phyloP scores from a whole-genome alignment of 2,113 vertebrate species.

The Gobius niger region DNA sequence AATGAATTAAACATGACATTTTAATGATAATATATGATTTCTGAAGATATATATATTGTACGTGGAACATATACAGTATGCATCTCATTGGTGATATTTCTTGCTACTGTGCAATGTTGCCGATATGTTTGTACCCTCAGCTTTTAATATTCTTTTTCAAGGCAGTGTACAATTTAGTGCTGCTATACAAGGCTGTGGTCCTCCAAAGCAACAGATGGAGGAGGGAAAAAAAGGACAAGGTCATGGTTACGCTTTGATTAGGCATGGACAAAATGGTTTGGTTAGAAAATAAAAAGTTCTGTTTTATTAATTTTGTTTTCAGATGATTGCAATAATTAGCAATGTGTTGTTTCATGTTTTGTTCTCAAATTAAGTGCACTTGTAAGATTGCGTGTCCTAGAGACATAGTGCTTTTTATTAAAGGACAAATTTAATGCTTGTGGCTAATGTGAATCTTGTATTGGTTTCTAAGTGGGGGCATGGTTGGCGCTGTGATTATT shows the following conservation, averaged over 20 bases:
- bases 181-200: background rate
- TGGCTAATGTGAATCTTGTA: background rate
- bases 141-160: background rate
- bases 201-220: background rate
- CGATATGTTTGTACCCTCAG: background rate
- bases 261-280: background rate
- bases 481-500: no score
- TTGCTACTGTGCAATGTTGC: no score
- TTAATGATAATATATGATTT: no score
- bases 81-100: no score
- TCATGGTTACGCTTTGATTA: background rate
- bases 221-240: slow-evolving; percentile 3
- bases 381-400: background rate
- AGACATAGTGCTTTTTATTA: background rate
- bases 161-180: background rate
- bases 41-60: no score
- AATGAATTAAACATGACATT: no score
- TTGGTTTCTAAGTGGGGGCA: no score
- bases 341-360: background rate
- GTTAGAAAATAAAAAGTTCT: background rate
- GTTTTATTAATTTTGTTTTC: background rate
- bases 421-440: background rate
- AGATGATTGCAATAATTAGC: background rate
- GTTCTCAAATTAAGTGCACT: background rate
- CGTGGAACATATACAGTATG: no score